phyloP scores from a whole-genome alignment of 2,113 vertebrate genomes.

The Riparia riparia region DNA sequence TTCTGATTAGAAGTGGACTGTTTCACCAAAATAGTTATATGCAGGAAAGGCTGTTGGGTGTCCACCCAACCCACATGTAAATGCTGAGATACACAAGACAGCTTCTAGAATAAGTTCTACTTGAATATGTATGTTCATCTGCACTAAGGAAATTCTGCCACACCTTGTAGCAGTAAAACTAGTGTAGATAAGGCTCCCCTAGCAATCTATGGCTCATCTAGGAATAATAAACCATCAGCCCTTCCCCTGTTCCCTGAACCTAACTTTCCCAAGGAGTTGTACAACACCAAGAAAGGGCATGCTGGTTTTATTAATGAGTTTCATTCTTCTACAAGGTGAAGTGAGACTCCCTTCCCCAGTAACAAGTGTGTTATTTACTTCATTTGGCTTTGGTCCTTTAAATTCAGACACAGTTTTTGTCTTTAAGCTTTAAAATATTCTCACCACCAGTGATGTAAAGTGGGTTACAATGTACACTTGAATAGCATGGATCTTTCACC shows the following conservation, averaged over 20 bases:
- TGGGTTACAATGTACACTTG: neutral
- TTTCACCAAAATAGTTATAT: slow-evolving; percentile 24
- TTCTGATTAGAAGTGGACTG: neutral
- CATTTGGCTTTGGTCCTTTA: neutral
- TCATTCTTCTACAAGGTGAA: neutral
- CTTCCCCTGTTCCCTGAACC: neutral
- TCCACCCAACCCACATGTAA: neutral
- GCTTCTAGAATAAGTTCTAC: neutral
- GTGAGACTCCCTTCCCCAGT: neutral
- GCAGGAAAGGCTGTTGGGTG: slow-evolving; percentile 28
- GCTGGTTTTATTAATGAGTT: neutral
- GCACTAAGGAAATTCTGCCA: neutral
- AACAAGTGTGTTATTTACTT: neutral
- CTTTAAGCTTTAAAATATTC: neutral
- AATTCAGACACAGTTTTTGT: neutral
- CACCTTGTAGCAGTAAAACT: neutral
- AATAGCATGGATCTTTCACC: neutral
- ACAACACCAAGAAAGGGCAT: neutral
- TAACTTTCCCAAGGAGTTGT: neutral
- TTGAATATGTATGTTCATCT: neutral
- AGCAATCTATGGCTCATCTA: neutral
- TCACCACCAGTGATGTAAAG: neutral
- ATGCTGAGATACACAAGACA: neutral
- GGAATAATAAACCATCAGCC: neutral
- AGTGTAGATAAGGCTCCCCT: neutral